Evolutionary conservation across 1,140 invertebrate species (phyloP).

Genomic region (Panagrolaimus sp.): DNA sequence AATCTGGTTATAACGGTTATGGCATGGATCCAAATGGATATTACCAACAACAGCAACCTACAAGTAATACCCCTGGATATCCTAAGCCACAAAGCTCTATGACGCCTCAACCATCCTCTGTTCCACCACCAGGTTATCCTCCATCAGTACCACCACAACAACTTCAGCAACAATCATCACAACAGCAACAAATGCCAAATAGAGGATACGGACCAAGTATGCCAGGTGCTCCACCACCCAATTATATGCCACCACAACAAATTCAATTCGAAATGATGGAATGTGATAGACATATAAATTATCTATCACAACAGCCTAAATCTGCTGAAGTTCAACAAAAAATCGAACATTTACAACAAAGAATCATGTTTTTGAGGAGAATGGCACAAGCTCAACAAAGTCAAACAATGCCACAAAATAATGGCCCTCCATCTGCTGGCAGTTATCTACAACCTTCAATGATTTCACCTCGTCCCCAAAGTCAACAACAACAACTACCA

Average conservation of each 20-base stretch:
- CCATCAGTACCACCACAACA: too few relatives aligned
- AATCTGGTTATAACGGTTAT: not conserved
- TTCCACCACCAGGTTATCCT: constrained; percentile 8
- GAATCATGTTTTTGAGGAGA: not conserved
- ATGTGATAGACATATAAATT: not conserved
- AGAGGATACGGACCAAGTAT: constrained; percentile 15
- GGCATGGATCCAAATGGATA: not conserved
- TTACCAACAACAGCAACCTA: not conserved
- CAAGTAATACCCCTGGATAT: not conserved
- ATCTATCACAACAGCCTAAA: constrained; percentile 9
- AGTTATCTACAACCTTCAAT: constrained; percentile 16
- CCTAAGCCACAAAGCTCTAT: constrained; percentile 5
- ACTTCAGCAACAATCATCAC: not conserved
- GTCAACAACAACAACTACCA: not conserved
- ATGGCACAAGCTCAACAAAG: constrained; percentile 4
- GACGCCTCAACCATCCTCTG: constrained; percentile 7
- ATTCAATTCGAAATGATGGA: constrained; percentile 18
- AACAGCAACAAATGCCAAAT: constrained; percentile 18
- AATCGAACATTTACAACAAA: constrained; percentile 17
- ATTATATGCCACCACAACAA: constrained; percentile 21
- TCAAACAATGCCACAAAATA: not conserved
- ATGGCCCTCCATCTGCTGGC: constrained; percentile 9
- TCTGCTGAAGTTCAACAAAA: constrained; percentile 18
- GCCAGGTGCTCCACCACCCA: constrained; percentile 11
- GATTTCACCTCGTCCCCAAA: not conserved